These are phyloP conservation scores for Drosophila punjabiensis DNA, from an alignment of 1,140 invertebrate species.

Conservation along the genomic window DNA sequence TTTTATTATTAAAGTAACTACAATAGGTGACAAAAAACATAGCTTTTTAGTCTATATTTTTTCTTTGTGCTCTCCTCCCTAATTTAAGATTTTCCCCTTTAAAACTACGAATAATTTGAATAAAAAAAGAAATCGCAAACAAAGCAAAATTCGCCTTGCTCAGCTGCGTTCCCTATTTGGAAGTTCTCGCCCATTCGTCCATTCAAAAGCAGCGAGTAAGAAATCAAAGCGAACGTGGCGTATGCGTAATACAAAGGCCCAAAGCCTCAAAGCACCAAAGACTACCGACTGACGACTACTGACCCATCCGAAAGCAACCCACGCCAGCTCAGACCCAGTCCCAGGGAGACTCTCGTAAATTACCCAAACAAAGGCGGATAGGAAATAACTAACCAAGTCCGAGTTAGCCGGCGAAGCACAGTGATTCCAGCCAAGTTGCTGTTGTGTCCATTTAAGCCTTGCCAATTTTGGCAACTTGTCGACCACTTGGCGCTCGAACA, in stretches of 20 bases:
- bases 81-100: background rate
- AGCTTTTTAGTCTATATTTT: too few relatives aligned
- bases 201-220: slow-evolving; percentile 29
- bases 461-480: slow-evolving; percentile 82
- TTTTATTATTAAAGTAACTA: background rate
- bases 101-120: slow-evolving; percentile 24
- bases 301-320: slow-evolving; percentile 56
- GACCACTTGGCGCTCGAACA: slow-evolving; percentile 66
- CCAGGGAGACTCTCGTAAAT: slow-evolving; percentile 48
- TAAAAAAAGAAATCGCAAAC: slow-evolving; percentile 50
- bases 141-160: slow-evolving; percentile 39
- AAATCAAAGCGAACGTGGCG: slow-evolving; percentile 56
- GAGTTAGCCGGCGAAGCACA: slow-evolving; percentile 28
- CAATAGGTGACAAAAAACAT: background rate
- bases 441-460: slow-evolving; percentile 77
- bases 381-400: slow-evolving; percentile 72
- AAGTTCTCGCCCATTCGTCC: slow-evolving; percentile 43
- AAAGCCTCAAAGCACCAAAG: background rate
- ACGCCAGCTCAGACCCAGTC: slow-evolving; percentile 25
- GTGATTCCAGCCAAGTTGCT: slow-evolving; percentile 47
- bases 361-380: slow-evolving; percentile 64
- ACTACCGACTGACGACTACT: slow-evolving; percentile 24
- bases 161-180: slow-evolving; percentile 45
- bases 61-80: background rate
- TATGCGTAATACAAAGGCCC: slow-evolving; percentile 69